A percentile compares a stretch with the other conserved stretches of the same genome.
phyloP scores from a whole-genome alignment of 2,797 vertebrate genomes.

The Gobionotothen gibberifrons region DNA sequence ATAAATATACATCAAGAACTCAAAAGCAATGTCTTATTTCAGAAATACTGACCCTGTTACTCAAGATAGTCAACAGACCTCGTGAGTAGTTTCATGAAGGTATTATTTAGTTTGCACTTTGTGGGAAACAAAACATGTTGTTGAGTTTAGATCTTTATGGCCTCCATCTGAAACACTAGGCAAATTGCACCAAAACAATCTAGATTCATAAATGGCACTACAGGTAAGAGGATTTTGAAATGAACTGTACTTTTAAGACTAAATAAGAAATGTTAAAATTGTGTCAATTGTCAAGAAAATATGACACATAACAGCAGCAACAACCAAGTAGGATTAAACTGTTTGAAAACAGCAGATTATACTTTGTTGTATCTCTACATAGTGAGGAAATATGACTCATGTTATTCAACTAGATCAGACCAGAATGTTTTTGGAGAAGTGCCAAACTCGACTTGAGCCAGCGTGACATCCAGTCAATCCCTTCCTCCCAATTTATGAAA shows the following conservation, averaged over 20 bases:
- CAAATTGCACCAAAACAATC: too few relatives aligned
- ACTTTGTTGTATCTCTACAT: not conserved
- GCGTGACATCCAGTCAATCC: conserved; percentile 41
- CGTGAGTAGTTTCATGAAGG: too few relatives aligned
- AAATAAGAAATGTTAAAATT: not conserved
- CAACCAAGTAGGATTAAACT: not conserved
- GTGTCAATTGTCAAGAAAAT: not conserved
- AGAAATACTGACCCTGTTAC: too few relatives aligned
- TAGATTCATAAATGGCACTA: too few relatives aligned
- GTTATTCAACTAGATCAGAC: conserved; percentile 31
- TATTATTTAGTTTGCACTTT: too few relatives aligned
- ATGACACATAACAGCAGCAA: not conserved
- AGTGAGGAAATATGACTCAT: not conserved
- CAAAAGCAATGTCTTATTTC: too few relatives aligned
- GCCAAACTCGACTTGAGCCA: conserved; percentile 46
- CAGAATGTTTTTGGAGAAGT: conserved; percentile 18
- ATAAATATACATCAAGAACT: too few relatives aligned
- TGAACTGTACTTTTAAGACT: not conserved
- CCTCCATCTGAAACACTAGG: too few relatives aligned
- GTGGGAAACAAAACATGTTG: too few relatives aligned
- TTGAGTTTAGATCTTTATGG: too few relatives aligned
- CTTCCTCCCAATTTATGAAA: conserved; percentile 24
- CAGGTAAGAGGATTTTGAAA: too few relatives aligned
- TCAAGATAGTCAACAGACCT: too few relatives aligned
- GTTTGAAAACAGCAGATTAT: not conserved